Percentiles rank a stretch among this genome's conserved stretches.
Conservation (phyloP, 2,113 vertebrate species). For the Caretta caretta region DNA sequence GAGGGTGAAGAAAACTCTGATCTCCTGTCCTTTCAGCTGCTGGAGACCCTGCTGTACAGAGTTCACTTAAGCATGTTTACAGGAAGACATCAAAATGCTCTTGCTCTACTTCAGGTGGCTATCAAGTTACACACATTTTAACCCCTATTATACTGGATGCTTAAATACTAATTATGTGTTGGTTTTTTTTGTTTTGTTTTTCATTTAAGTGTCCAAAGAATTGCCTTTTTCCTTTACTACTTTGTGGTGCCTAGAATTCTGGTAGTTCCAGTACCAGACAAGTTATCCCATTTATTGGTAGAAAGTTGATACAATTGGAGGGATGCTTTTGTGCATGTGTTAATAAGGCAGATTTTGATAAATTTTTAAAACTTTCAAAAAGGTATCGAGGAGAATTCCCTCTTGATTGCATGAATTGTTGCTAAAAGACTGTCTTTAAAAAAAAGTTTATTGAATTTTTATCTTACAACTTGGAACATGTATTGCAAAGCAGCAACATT, state of each 20-base stretch:
- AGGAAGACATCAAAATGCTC: constrained; percentile 88
- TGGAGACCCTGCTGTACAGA: constrained; percentile 92
- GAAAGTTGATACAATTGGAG: background rate
- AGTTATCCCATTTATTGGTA: background rate
- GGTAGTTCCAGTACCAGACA: rapidly evolving
- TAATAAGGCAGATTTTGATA: background rate
- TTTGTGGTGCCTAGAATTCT: background rate
- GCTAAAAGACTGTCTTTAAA: background rate
- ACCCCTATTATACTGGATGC: background rate
- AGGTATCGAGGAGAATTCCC: background rate
- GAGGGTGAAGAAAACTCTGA: constrained; percentile 68
- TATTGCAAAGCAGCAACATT: background rate
- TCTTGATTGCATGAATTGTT: background rate
- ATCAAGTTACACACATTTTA: background rate
- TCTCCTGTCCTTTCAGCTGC: constrained; percentile 89
- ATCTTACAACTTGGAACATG: background rate
- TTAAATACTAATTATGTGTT: background rate
- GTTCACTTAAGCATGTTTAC: constrained; percentile 91
- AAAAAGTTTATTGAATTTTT: background rate
- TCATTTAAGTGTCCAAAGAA: background rate
- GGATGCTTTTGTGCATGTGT: background rate
- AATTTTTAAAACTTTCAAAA: background rate
- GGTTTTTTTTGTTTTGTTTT: background rate
- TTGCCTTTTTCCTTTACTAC: background rate
- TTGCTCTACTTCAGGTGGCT: constrained; percentile 89